Conservation (phyloP, 2,113 vertebrate species). For the Eulemur rufifrons region DNA sequence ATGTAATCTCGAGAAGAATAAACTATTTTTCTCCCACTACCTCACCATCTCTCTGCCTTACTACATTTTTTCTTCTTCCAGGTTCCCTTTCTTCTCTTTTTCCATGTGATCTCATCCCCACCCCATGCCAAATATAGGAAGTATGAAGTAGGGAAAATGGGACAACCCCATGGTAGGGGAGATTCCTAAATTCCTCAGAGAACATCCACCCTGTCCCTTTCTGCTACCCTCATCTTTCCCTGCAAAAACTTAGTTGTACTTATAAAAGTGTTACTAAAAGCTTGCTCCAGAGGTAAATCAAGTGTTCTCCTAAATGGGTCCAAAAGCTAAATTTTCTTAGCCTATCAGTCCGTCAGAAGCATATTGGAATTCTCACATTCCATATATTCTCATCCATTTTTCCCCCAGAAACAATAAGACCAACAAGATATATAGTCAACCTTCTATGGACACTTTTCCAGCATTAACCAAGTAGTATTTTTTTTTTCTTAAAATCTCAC, state of each 20-base stretch:
- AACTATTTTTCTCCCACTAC: not conserved
- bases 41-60: not conserved
- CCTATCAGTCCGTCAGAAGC: not conserved
- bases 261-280: not conserved
- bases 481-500: not conserved
- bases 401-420: not conserved
- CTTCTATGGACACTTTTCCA: not conserved
- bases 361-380: not conserved
- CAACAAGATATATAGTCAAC: not conserved
- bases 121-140: not conserved
- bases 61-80: not conserved
- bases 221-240: not conserved
- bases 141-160: not conserved
- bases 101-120: not conserved
- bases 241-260: not conserved
- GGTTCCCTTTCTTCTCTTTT: not conserved
- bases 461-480: not conserved
- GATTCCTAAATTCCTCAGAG: slow-evolving; percentile 11
- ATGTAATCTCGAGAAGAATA: slow-evolving; percentile 8
- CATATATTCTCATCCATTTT: not conserved
- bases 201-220: not conserved
- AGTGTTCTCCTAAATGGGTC: not conserved
- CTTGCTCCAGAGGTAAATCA: not conserved
- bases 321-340: slow-evolving; percentile 29
- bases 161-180: not conserved